phyloP scores from a whole-genome alignment of 2,797 vertebrate genomes.

The Poeciliopsis presidionis region DNA sequence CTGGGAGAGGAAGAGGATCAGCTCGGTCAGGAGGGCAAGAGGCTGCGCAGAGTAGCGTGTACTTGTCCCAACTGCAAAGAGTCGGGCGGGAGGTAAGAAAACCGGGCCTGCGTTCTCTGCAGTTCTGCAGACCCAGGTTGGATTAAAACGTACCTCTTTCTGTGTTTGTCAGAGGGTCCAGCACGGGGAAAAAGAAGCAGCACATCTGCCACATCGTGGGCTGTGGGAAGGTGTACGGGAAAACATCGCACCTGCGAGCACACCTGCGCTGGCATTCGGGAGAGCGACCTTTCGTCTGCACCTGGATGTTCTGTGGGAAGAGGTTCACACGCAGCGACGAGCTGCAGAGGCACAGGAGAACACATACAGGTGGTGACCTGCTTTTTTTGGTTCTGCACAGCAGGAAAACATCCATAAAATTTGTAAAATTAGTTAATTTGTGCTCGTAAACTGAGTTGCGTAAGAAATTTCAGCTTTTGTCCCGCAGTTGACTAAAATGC shows the following conservation, averaged over 20 bases:
- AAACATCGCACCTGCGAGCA: constrained; percentile 97
- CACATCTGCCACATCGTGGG: constrained; percentile 98
- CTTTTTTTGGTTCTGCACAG: constrained; percentile 46
- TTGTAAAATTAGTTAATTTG: constrained; percentile 56
- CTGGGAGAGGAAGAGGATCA: constrained; percentile 96
- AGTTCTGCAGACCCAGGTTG: neutral
- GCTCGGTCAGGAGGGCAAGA: constrained; percentile 94
- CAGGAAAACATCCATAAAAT: constrained; percentile 54
- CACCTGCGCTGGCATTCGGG: constrained; percentile 99
- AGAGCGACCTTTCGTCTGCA: constrained; percentile 97
- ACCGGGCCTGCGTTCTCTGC: neutral
- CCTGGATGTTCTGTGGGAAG: constrained; percentile 99
- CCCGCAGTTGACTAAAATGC: neutral
- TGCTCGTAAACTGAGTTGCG: constrained; percentile 46
- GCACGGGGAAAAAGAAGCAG: constrained; percentile 95
- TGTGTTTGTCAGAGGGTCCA: constrained; percentile 88
- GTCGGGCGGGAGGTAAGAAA: constrained; percentile 92
- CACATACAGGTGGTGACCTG: constrained; percentile 95
- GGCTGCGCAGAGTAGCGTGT: constrained; percentile 95
- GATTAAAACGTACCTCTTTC: neutral
- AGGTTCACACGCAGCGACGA: constrained; percentile 98
- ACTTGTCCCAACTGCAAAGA: constrained; percentile 99
- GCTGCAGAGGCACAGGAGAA: constrained; percentile 97
- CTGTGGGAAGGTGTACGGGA: constrained; percentile 90
- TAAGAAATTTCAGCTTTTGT: constrained; percentile 24